Percentiles rank a stretch among this genome's conserved stretches.
These are phyloP conservation scores for Dendrolimus houi DNA, from an alignment of 2,888 invertebrate species.

Conservation along the genomic window DNA sequence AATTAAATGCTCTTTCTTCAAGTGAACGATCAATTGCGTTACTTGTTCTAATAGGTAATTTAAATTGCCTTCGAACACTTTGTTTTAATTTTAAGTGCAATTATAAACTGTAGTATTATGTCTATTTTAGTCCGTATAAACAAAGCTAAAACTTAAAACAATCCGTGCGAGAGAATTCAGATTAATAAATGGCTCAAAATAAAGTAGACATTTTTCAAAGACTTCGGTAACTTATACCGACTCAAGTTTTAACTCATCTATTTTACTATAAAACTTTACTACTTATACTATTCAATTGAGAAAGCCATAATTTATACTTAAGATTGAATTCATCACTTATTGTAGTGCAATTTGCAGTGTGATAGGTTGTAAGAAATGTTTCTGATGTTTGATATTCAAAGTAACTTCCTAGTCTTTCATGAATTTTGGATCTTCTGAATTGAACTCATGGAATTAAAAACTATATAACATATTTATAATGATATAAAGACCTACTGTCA, in stretches of 20 bases:
- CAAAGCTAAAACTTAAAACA: neutral
- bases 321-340: neutral
- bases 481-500: too few species aligned
- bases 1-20: constrained; percentile 29
- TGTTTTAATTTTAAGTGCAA: constrained; percentile 3
- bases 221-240: neutral
- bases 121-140: neutral
- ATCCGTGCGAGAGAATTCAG: constrained; percentile 7
- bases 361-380: neutral
- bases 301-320: neutral
- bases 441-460: too few species aligned
- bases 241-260: neutral
- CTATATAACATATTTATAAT: too few species aligned
- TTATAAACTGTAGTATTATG: neutral
- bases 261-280: constrained; percentile 1
- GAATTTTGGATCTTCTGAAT: too few species aligned
- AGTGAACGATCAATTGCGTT: constrained; percentile 29
- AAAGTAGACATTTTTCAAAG: neutral
- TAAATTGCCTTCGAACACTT: constrained; percentile 7
- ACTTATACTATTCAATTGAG: neutral
- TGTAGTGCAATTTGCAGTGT: neutral
- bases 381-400: neutral
- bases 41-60: constrained; percentile 14
- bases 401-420: too few species aligned
- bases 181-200: neutral